These are phyloP conservation scores for Oceanodroma leucorhoa DNA, from an alignment of 2,797 vertebrate species.

Conservation along the genomic window DNA sequence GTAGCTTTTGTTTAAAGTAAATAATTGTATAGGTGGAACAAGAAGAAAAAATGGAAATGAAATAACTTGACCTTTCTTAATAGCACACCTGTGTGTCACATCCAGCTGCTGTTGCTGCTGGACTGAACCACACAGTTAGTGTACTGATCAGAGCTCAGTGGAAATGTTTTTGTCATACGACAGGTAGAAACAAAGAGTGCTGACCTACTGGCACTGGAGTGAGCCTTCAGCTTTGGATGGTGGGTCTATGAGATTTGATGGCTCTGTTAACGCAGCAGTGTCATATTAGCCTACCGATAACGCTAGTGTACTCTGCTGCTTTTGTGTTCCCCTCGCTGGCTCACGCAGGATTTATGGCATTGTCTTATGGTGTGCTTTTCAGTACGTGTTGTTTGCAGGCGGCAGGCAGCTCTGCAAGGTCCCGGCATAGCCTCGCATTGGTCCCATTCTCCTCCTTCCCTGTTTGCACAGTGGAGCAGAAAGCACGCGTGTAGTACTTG, in stretches of 20 bases:
- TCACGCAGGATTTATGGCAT: rapidly evolving
- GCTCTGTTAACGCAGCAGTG: not conserved
- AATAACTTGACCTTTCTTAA: not conserved
- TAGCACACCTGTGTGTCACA: not conserved
- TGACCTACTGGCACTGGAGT: not conserved
- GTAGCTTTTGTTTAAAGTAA: not conserved
- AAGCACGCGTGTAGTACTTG: rapidly evolving
- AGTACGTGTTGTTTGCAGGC: not conserved
- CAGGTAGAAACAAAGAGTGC: not conserved
- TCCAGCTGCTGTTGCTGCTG: not conserved
- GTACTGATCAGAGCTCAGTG: not conserved
- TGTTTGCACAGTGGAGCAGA: not conserved
- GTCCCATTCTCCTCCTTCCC: not conserved
- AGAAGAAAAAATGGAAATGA: not conserved
- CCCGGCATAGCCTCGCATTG: rapidly evolving
- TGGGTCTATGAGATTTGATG: not conserved
- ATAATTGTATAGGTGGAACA: not conserved
- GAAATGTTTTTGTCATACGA: not conserved
- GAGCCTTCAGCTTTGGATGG: not conserved
- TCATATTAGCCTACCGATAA: not conserved
- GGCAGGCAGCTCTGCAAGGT: not conserved
- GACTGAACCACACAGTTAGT: not conserved
- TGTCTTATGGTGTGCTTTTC: not conserved
- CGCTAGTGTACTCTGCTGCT: not conserved
- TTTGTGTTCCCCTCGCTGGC: not conserved